Evolutionary conservation across 2,888 invertebrate species (phyloP), one percentile per base, ranked within the genome.

Genomic region (Tetanocera ferruginea): DNA sequence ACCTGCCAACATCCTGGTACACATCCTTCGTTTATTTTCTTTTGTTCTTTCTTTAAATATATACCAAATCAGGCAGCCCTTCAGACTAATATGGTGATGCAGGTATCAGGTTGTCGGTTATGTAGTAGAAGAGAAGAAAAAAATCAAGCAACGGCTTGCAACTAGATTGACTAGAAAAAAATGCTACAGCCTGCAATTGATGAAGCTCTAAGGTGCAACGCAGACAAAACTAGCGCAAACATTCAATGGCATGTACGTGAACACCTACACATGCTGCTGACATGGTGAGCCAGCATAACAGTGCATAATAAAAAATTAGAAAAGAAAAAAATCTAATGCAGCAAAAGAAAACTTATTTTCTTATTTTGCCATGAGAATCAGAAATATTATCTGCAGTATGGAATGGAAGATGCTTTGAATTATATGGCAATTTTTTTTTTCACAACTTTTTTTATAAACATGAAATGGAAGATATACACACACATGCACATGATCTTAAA

Each of bases 201-300:
- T 62, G 62, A 19, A 11, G 66, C 69, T 52, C 51, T 9, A 69
- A 69, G 49, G 14, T 69, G 69, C 69, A 69, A 19, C 28, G 69
- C 51, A 43, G 51, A 69, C 51, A 69, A 25, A 51, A 51, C 25
- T 43, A 69, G 23, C 25, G 23, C 6, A 55, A n/a, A 23, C 43
- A 43, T 43, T 43, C 28, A 60, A 4, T 28, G 60, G 28, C 25
- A 28, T 19, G 8, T 43, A 37, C 8, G 25, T 17, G 8, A 14
- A 31, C 70, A 49, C 71, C 55, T 17, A 71, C 55, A 55, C 34
- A 55, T 37, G 57, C 71, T 55, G 28, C 52, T 52, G 23, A 23
- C 49, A 43, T 25, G 49, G 23, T 17, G 28, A 60, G 25, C 23
- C 25, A 60, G 43, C 25, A 37, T 66, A 23, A 19, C n/a, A 23